Evolutionary conservation across 1,140 invertebrate genomes (phyloP), one percentile per base, ranked within the genome.

Genomic region (Aphelenchoides avenae): DNA sequence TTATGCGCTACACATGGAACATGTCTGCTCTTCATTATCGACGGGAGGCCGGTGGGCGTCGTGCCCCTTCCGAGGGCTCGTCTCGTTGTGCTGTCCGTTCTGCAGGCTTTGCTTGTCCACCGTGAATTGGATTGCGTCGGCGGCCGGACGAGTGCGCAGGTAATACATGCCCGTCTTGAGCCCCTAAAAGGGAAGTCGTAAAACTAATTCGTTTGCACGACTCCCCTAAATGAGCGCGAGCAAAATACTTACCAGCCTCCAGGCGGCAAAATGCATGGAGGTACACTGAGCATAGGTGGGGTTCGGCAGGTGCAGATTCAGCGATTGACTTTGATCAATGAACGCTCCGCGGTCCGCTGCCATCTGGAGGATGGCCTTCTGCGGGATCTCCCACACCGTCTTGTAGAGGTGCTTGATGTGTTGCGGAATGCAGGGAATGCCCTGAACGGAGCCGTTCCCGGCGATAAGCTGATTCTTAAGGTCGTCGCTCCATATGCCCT

Each of bases 111-210:
- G 3, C 29, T 52, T 52, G n/a, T 95, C 90, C 0, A 97, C 90
- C 13, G 92, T 95, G 77, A 97, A 96, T 77, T 97, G 89, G 69
- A 96, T 89, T 3, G 92, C 89, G 76, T 89, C 87, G 1, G 88
- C 91, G 3, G 92, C 91, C 3, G 93, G 89, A 72, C 93, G 95
- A 0, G 90, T 96, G 29, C 92, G 82, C 52, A 98, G 81, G 78
- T 97, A 97, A 78, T 97, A 97, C 91, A 97, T 95, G 36, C 93
- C 93, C 18, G 93, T 97, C 80, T 97, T 98, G 13, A 97, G 81
- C 5, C 93, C 87, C 85, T 86, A 44, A 58, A 56, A 24, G 7
- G 7, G 5, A n/a, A 18, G 5, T 20, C 27, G 27, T 27, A 36
- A n/a, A n/a, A 47, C 6, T 33, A 2, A 31, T 47, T 47, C 40